Conservation (phyloP, 1,140 invertebrate genomes). For the Andrena cerasifolii region DNA sequence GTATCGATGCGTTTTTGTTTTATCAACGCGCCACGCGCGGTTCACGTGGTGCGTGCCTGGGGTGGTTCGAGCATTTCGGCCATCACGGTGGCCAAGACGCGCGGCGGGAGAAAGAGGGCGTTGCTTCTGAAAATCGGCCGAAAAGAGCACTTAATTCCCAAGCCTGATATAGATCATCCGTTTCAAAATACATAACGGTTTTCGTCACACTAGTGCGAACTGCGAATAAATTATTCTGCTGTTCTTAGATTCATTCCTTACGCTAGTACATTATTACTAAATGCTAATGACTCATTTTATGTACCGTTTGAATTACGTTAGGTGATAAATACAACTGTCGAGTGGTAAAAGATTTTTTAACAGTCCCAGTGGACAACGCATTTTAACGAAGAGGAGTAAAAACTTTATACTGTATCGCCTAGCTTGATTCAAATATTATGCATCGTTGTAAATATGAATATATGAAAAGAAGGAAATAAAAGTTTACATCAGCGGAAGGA, state of each 20-base stretch:
- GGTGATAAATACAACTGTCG: neutral
- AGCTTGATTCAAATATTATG: neutral
- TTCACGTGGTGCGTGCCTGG: too few relatives aligned
- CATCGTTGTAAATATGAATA: conserved; percentile 14
- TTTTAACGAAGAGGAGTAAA: neutral
- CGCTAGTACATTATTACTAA: conserved; percentile 7
- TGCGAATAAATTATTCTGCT: conserved; percentile 2
- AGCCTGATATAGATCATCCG: too few relatives aligned
- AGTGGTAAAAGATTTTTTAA: neutral
- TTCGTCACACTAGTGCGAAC: conserved; percentile 1
- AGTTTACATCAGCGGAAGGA: neutral
- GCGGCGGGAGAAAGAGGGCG: too few relatives aligned
- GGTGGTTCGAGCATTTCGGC: too few relatives aligned
- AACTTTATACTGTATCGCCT: conserved; percentile 1
- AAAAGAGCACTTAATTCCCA: too few relatives aligned
- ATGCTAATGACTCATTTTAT: neutral
- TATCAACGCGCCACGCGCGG: too few relatives aligned
- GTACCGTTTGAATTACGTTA: conserved; percentile 3
- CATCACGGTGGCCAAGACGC: too few relatives aligned
- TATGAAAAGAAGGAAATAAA: neutral
- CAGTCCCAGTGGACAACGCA: neutral
- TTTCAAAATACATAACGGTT: neutral
- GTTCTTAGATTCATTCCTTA: neutral
- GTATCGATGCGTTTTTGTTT: too few relatives aligned
- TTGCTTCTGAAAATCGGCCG: too few relatives aligned